Percentiles rank a stretch among this genome's conserved stretches.
Evolutionary conservation across 1,140 invertebrate species (phyloP).

Genomic region (Diorhabda sublineata): DNA sequence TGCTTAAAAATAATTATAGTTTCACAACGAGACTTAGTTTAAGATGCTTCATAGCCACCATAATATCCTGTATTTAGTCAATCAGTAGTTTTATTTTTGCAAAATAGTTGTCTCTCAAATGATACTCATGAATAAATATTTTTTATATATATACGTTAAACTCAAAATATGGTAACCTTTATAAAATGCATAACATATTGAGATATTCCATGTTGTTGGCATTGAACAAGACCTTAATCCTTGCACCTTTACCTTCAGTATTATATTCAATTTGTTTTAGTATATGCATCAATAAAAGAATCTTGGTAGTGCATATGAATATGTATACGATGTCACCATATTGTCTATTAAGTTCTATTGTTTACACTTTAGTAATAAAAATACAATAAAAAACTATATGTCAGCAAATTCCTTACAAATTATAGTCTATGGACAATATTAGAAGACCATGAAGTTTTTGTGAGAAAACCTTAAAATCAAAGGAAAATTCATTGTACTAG

Average conservation of each 20-base stretch:
- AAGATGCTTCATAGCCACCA: not conserved
- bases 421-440: not conserved
- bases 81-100: not conserved
- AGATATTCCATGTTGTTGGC: not conserved
- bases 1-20: not conserved
- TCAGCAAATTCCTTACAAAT: not conserved
- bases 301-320: not conserved
- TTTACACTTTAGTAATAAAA: not conserved
- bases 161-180: not conserved
- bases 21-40: not conserved
- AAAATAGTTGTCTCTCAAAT: not conserved
- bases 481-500: not conserved
- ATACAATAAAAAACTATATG: too few relatives aligned
- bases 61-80: not conserved
- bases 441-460: not conserved
- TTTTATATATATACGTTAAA: not conserved
- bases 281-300: not conserved
- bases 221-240: too few relatives aligned
- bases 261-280: conserved; percentile 6
- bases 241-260: not conserved
- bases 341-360: not conserved
- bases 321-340: not conserved
- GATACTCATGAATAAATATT: not conserved
- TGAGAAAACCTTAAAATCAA: not conserved
- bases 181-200: not conserved